Percentiles rank a stretch among this genome's conserved stretches.
Evolutionary conservation across 23 tunicate species (phyloP).

Genomic region (Corella eumyota): DNA sequence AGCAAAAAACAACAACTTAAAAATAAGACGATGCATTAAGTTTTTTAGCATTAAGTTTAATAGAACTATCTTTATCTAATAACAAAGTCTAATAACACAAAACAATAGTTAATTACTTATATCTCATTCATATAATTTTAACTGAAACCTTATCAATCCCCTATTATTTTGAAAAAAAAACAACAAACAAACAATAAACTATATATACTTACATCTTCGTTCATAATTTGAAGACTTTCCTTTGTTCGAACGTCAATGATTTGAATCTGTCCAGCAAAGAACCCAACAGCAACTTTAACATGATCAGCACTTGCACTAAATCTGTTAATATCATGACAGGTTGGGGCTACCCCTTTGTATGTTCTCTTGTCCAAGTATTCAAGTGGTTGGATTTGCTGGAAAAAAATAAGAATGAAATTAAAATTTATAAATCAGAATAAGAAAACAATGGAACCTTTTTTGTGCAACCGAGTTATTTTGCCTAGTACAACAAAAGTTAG

Average conservation of each 20-base stretch:
- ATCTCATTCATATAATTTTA: too few species aligned
- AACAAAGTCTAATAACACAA: too few species aligned
- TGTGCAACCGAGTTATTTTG: neutral
- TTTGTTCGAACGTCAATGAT: slow-evolving; percentile 87
- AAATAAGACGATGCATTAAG: too few species aligned
- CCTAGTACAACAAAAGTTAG: too few species aligned
- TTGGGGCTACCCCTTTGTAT: slow-evolving; percentile 87
- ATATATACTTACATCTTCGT: slow-evolving; percentile 72
- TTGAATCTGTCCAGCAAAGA: slow-evolving; percentile 97
- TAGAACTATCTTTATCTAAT: too few species aligned
- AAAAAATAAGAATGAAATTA: neutral
- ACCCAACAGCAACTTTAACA: slow-evolving; percentile 93
- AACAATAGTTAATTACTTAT: too few species aligned
- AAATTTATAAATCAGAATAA: neutral
- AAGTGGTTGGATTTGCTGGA: slow-evolving; percentile 23
- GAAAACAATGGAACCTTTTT: too few species aligned
- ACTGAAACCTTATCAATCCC: too few species aligned
- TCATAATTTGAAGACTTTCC: slow-evolving; percentile 81
- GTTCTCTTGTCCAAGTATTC: slow-evolving; percentile 69
- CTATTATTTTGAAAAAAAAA: too few species aligned
- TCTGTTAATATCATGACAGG: slow-evolving; percentile 82
- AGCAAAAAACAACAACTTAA: too few species aligned
- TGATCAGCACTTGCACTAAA: slow-evolving; percentile 39
- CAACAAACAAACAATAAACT: neutral
- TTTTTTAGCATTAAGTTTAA: too few species aligned